Conservation (phyloP, 2,113 vertebrate genomes). For the Rhinopomastus cyanomelas region DNA sequence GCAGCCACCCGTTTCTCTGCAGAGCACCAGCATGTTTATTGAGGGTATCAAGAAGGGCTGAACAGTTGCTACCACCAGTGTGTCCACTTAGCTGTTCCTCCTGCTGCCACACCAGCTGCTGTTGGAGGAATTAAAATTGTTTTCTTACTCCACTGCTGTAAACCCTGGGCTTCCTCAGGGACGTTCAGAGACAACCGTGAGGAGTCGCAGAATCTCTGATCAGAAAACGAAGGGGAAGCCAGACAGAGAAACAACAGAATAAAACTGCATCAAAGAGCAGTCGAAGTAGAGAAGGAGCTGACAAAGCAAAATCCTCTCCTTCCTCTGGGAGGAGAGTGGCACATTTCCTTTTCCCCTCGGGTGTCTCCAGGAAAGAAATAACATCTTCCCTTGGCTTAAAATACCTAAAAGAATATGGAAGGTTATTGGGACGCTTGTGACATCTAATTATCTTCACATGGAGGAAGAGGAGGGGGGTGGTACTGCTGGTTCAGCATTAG, state of each 20-base stretch:
- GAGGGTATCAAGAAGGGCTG: not conserved
- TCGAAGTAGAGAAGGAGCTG: not conserved
- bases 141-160: not conserved
- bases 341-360: not conserved
- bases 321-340: not conserved
- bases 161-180: not conserved
- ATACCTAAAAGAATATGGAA: not conserved
- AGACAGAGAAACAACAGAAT: not conserved
- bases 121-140: not conserved
- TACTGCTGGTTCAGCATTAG: fast-evolving
- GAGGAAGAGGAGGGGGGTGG: not conserved
- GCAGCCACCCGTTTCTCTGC: not conserved
- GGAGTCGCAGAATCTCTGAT: not conserved
- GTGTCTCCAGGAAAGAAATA: not conserved
- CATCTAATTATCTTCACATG: not conserved
- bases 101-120: not conserved
- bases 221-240: not conserved
- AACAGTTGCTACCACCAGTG: not conserved
- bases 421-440: not conserved
- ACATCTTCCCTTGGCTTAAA: not conserved
- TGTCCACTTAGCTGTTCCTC: not conserved
- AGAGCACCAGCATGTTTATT: not conserved
- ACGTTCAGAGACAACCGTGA: not conserved
- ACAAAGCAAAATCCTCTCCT: not conserved
- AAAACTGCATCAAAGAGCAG: not conserved